Percentiles rank a stretch among this genome's conserved stretches.
Conservation (phyloP, 1,140 invertebrate genomes). For the Eriosoma lanigerum region DNA sequence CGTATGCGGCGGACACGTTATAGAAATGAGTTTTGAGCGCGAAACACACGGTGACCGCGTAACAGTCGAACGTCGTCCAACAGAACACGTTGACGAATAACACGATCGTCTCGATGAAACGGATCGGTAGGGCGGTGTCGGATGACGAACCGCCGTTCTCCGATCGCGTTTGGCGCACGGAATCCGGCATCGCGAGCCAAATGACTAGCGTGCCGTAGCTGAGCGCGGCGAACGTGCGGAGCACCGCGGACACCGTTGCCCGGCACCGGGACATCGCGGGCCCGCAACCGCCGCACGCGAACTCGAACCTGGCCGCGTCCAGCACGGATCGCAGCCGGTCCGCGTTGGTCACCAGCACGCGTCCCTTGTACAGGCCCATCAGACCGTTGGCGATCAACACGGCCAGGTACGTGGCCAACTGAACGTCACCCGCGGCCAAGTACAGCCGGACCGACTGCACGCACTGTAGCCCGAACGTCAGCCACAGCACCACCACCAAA, state of each 20-base stretch:
- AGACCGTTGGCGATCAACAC: background rate
- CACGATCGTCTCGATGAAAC: background rate
- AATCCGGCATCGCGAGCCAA: background rate
- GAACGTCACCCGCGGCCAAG: background rate
- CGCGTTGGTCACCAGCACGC: background rate
- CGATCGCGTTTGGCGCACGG: background rate
- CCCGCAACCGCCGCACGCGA: background rate
- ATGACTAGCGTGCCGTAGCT: background rate
- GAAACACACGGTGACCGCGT: too few relatives aligned
- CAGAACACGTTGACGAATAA: background rate
- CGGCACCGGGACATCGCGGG: background rate
- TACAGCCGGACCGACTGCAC: background rate
- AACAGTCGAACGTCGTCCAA: constrained; percentile 6
- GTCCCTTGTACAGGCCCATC: background rate
- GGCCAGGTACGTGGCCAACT: background rate
- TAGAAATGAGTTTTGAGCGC: background rate
- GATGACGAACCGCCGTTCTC: background rate
- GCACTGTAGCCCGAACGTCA: background rate
- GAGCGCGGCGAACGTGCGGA: background rate
- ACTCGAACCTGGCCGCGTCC: background rate
- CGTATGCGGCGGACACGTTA: background rate
- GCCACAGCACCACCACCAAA: background rate
- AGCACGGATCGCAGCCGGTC: background rate
- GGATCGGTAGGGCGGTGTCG: background rate
- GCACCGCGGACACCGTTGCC: background rate